phyloP scores from a whole-genome alignment of 2,888 invertebrate genomes.

The Meliscaeva auricollis region DNA sequence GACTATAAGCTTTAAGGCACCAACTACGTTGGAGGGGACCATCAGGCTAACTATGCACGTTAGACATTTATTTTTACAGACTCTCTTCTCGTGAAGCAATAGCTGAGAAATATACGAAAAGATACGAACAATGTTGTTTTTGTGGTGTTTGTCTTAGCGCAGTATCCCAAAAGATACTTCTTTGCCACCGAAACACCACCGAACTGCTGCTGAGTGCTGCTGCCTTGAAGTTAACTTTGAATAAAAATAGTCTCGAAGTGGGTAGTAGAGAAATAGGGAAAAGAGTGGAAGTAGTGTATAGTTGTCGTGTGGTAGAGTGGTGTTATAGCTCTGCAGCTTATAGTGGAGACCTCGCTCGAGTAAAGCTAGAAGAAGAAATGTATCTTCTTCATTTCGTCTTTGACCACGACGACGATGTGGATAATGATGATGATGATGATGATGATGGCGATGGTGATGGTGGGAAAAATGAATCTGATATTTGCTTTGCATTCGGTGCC shows the following conservation, averaged over 20 bases:
- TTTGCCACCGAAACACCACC: constrained; percentile 24
- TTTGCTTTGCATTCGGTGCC: constrained; percentile 81
- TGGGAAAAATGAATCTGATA: constrained; percentile 77
- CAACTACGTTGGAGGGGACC: background rate
- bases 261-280: constrained; percentile 4
- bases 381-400: constrained; percentile 76
- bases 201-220: background rate
- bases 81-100: constrained; percentile 36
- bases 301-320: constrained; percentile 2
- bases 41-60: constrained; percentile 5
- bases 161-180: constrained; percentile 43
- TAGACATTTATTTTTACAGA: constrained; percentile 22
- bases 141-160: constrained; percentile 23
- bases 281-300: constrained; percentile 21
- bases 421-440: constrained; percentile 58
- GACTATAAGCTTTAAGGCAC: constrained; percentile 11
- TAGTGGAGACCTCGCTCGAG: constrained; percentile 1
- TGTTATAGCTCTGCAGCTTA: background rate
- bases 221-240: constrained; percentile 16
- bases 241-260: constrained; percentile 13
- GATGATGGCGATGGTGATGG: constrained; percentile 71
- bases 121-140: constrained; percentile 49
- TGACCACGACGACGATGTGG: constrained; percentile 62
- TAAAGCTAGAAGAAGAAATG: constrained; percentile 56
- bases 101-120: background rate